Percentiles rank a stretch among this genome's conserved stretches.
Conservation (phyloP, 2,888 invertebrate genomes). For the Dasypolia templi region DNA sequence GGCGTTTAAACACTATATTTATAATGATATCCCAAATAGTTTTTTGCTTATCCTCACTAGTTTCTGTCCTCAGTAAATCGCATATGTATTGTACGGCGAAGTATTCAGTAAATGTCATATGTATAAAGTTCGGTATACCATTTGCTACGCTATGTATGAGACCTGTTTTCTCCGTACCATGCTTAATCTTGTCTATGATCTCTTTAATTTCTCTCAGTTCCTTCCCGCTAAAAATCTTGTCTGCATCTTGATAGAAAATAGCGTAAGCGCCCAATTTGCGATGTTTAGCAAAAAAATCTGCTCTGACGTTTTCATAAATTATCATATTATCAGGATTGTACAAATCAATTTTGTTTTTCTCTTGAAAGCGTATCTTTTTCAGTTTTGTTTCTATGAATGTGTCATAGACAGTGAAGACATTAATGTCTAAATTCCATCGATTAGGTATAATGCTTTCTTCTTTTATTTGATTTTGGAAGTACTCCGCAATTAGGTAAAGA, state of each 20-base stretch:
- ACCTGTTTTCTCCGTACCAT: conserved; percentile 41
- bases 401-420: conserved; percentile 51
- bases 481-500: conserved; percentile 44
- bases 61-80: conserved; percentile 5
- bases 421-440: conserved; percentile 52
- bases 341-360: conserved; percentile 52
- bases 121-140: conserved; percentile 46
- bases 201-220: conserved; percentile 30
- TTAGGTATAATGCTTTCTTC: background rate
- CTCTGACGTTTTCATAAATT: conserved; percentile 22
- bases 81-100: conserved; percentile 46
- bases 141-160: conserved; percentile 39
- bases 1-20: conserved; percentile 11
- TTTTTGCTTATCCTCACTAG: background rate
- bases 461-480: conserved; percentile 35
- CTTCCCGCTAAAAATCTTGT: conserved; percentile 12
- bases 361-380: conserved; percentile 42
- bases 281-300: conserved; percentile 32
- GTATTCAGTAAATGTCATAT: conserved; percentile 54
- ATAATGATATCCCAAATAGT: conserved; percentile 27
- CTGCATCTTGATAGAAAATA: conserved; percentile 20
- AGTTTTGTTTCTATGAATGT: conserved; percentile 51
- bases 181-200: conserved; percentile 15
- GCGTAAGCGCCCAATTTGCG: conserved; percentile 49
- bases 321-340: conserved; percentile 39